Evolutionary conservation across 2,888 invertebrate genomes (phyloP).

Genomic region (Julus scanicus): DNA sequence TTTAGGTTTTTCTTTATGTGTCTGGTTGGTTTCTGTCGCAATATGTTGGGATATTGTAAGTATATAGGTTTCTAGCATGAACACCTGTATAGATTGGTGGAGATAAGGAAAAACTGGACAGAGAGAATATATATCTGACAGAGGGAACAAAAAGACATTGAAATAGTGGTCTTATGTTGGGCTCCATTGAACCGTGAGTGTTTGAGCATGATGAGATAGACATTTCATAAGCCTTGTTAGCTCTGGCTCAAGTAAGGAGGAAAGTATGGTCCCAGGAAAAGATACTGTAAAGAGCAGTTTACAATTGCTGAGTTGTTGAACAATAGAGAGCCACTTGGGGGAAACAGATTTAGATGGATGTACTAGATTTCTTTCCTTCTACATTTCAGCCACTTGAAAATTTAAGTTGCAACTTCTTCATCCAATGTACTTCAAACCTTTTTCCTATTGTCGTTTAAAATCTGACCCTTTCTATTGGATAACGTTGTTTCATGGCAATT

Average conservation of each 20-base stretch:
- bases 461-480: too few relatives aligned
- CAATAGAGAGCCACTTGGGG: conserved; percentile 38
- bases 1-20: conserved; percentile 39
- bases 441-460: neutral
- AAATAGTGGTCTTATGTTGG: conserved; percentile 48
- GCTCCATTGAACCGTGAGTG: conserved; percentile 48
- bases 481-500: too few relatives aligned
- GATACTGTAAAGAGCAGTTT: conserved; percentile 30
- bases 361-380: conserved; percentile 32
- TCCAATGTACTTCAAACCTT: neutral
- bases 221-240: conserved; percentile 39
- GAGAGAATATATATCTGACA: conserved; percentile 17
- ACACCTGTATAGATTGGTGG: conserved; percentile 46
- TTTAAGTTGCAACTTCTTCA: neutral
- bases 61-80: neutral
- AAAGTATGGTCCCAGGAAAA: conserved; percentile 32
- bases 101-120: conserved; percentile 47
- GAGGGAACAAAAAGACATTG: conserved; percentile 16
- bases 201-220: conserved; percentile 14
- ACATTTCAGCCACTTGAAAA: conserved; percentile 20
- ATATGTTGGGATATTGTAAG: conserved; percentile 35
- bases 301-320: conserved; percentile 17
- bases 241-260: conserved; percentile 36
- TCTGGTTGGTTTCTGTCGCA: conserved; percentile 13
- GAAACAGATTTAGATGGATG: conserved; percentile 13